Evolutionary conservation across 2,797 vertebrate species (phyloP).

Genomic region (Catamblyrhynchus diadema): DNA sequence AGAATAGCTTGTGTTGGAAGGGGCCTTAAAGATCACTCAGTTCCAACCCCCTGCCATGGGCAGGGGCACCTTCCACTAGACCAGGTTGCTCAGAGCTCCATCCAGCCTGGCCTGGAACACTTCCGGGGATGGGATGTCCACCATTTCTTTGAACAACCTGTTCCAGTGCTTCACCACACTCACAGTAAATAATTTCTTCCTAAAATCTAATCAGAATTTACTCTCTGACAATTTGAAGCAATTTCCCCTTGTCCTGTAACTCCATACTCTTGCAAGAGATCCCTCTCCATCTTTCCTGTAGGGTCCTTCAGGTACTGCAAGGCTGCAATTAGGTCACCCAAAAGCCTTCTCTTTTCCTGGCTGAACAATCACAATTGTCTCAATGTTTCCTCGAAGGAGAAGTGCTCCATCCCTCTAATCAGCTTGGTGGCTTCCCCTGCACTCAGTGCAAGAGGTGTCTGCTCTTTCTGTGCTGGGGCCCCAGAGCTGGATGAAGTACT

Average conservation of each 20-base stretch:
- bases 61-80: background rate
- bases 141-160: background rate
- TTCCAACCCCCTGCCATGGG: rapidly evolving
- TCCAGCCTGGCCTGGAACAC: background rate
- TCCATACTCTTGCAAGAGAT: background rate
- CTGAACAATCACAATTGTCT: background rate
- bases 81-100: background rate
- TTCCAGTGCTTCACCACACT: background rate
- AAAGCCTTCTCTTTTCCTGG: background rate
- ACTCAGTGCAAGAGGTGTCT: background rate
- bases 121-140: background rate
- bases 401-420: background rate
- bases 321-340: background rate
- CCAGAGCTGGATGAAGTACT: background rate
- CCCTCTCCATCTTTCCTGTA: background rate
- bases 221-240: background rate
- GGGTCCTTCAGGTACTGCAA: background rate
- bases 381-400: background rate
- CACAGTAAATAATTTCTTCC: background rate
- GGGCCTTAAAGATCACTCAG: no score
- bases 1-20: background rate
- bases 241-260: background rate
- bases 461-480: background rate
- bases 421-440: background rate
- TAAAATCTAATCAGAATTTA: background rate